Evolutionary conservation across 2,113 vertebrate species (phyloP).

Genomic region (Balaeniceps rex): DNA sequence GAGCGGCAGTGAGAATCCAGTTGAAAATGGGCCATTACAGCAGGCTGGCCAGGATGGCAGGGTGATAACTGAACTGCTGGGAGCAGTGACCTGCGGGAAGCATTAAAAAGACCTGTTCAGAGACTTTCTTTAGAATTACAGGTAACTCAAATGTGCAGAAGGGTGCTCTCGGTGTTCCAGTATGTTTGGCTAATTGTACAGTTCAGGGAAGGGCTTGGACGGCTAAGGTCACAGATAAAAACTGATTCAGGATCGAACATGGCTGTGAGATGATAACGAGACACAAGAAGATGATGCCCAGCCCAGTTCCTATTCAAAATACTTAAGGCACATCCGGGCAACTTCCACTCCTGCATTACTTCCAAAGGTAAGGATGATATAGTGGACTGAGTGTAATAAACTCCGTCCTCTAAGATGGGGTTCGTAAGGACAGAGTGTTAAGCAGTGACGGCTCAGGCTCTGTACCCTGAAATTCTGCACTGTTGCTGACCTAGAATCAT

Average conservation of each 20-base stretch:
- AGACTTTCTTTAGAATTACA: not conserved
- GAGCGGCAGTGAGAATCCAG: not conserved
- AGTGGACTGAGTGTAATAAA: not conserved
- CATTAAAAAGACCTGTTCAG: not conserved
- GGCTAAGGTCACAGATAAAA: not conserved
- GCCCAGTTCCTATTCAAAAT: not conserved
- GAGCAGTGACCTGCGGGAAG: not conserved
- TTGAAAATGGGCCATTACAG: not conserved
- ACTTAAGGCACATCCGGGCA: not conserved
- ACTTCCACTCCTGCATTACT: not conserved
- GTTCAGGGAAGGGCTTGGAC: not conserved
- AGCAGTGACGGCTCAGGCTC: not conserved
- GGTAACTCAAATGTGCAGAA: not conserved
- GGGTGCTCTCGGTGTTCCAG: not conserved
- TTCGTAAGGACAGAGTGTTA: not conserved
- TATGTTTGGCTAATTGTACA: not conserved
- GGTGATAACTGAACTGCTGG: not conserved
- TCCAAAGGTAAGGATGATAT: not conserved
- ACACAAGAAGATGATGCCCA: not conserved
- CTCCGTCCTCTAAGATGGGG: not conserved
- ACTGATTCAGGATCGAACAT: not conserved
- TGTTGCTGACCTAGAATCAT: not conserved
- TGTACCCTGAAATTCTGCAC: not conserved
- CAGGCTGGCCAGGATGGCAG: not conserved
- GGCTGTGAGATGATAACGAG: not conserved